A percentile compares a stretch with the other conserved stretches of the same genome.
These are phyloP conservation scores for Lamproptera curius DNA, from an alignment of 2,888 invertebrate genomes.

Conservation along the genomic window DNA sequence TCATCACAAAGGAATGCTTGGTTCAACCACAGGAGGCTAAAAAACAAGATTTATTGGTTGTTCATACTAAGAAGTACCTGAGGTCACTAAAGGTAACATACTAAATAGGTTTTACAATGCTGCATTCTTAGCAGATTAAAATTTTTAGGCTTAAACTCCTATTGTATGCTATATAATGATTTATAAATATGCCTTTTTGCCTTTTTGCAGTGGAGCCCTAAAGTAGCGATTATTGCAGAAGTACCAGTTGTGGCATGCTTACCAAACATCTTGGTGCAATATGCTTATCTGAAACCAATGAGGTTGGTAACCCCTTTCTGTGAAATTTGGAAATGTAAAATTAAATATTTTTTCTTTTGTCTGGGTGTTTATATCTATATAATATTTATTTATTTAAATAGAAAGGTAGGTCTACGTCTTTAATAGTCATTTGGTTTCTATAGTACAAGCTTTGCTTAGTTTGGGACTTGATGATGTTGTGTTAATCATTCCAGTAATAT, in stretches of 20 bases:
- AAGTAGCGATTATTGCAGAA: conserved; percentile 89
- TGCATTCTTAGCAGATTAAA: no score
- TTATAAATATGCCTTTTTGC: conserved; percentile 32
- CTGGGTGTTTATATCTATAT: no score
- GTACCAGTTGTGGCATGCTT: conserved; percentile 84
- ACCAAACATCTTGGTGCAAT: conserved; percentile 87
- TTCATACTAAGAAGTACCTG: conserved; percentile 87
- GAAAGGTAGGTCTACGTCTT: no score
- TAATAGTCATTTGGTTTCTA: no score
- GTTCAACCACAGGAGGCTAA: conserved; percentile 85
- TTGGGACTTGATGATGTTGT: no score
- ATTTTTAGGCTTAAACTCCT: no score
- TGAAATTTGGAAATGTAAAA: no score
- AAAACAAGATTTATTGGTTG: conserved; percentile 83
- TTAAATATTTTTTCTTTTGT: no score
- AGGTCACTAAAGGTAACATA: conserved; percentile 84
- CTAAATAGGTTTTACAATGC: no score
- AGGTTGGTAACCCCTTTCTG: conserved; percentile 78
- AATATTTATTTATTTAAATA: no score
- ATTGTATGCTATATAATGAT: neutral
- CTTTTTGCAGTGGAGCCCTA: conserved; percentile 87
- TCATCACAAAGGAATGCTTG: conserved; percentile 79
- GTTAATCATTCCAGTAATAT: no score
- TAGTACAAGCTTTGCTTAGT: no score
- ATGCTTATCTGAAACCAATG: conserved; percentile 87